phyloP scores from a whole-genome alignment of 2,888 invertebrate genomes.

The Ophion slaviceki region DNA sequence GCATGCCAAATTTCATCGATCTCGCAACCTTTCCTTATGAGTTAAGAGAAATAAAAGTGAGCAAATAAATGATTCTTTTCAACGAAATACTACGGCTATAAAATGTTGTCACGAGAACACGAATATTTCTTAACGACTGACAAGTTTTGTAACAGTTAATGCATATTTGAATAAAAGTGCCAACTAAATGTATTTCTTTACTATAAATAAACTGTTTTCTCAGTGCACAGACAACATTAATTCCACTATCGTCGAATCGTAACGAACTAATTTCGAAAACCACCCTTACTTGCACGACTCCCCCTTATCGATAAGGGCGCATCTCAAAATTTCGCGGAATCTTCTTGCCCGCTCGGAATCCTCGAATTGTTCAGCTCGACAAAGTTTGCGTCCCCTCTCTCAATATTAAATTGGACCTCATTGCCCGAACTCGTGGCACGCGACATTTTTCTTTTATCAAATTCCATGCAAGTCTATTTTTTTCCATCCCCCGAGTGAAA shows the following conservation, averaged over 20 bases:
- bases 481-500: not conserved
- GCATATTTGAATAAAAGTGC: no score
- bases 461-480: not conserved
- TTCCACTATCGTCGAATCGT: not conserved
- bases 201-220: no score
- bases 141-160: no score
- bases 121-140: no score
- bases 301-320: not conserved
- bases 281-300: not conserved
- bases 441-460: not conserved
- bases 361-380: not conserved
- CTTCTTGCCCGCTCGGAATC: not conserved
- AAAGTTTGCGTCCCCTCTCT: not conserved
- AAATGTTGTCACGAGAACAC: no score
- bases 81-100: no score
- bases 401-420: not conserved
- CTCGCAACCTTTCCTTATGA: no score
- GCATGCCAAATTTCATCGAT: no score
- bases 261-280: not conserved
- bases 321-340: not conserved
- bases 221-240: not conserved
- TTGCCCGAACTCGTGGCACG: not conserved
- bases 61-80: no score
- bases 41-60: no score
- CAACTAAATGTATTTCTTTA: no score